Evolutionary conservation across 2,888 invertebrate species (phyloP), one percentile per base, ranked within the genome.

Genomic region (Monochamus alternatus): DNA sequence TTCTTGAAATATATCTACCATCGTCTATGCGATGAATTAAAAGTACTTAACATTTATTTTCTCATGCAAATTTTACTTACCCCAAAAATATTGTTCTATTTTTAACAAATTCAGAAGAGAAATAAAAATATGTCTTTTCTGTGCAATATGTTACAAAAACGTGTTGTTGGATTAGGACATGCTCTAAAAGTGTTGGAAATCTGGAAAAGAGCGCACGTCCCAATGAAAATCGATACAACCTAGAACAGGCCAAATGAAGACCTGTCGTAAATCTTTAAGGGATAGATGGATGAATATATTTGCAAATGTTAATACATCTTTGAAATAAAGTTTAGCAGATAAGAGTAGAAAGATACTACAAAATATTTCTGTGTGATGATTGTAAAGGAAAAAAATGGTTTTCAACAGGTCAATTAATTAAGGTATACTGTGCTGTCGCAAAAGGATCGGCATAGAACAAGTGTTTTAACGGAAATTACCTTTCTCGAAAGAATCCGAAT

Each of bases 151-250:
- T 73, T 70, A 66, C 60, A 44, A 72, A 68, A 69, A 59, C 52
- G 63, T 78, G 69, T 30, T 32, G 14, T 51, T 32, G 22, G 62
- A 52, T 66, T 58, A 60, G 72, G 69, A 58, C 67, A 64, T 73
- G 60, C 63, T 68, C 67, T 63, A 71, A 58, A 70, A 73, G 62
- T 64, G 68, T 62, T 52, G 68, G 32, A 70, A 65, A 68, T 67
- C 9, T 59, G 52, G 69, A 67, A 77, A 67, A 76, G 65, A 73
- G 79, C 79, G 79, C 77, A 73, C 77, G 78, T 75, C 78, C 71
- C 64, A 30, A 76, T n/a, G 72, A 66, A 78, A 79, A 79, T 79
- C 78, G 75, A 79, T 79, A 75, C 38, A 59, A 14, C 60, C 58
- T 65, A 38, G 58, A 58, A 31, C 51, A 47, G 38, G 59, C 55